Base-by-base conservation (phyloP, 2,888 invertebrate genomes). In the Sabatieria punctata region DNA sequence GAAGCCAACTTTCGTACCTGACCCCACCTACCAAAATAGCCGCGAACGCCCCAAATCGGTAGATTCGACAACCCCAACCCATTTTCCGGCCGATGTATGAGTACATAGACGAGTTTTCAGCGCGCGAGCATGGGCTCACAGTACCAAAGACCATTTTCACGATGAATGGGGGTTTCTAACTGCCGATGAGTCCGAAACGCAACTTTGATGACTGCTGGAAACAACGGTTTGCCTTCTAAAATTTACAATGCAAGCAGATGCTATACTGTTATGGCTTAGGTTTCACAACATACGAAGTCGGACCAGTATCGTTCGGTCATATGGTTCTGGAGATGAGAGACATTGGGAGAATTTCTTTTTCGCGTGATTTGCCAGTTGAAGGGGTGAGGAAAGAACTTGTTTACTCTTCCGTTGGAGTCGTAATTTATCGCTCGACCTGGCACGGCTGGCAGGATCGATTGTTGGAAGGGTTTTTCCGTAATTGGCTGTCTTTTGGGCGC, bases 81-180 rank as follows among this genome's bases (percentile, higher is more conserved):
- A n/a, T n/a, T n/a, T n/a, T n/a, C n/a, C n/a, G n/a, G n/a, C n/a
- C n/a, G n/a, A n/a, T n/a, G n/a, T n/a, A n/a, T n/a, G n/a, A n/a
- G n/a, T n/a, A n/a, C n/a, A n/a, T n/a, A n/a, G n/a, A n/a, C n/a
- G n/a, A n/a, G n/a, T 23, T 37, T 60, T 43, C 47, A 64, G 64
- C 27, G 64, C 64, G 22, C 55, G 62, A 40, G 61, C 64, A 4
- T 64, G 64, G 64, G 65, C 64, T 2, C 64, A 64, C 49, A 61
- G 63, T 40, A 64, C 64, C n/a, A 64, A 64, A 49, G 64, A 64
- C 45, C 64, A 64, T 48, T 64, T 64, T 51, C 64, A 64, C 51
- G 64, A 64, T 46, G 63, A 63, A 50, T 64, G 61, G 61, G 64
- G 64, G 46, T 64, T 59, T 55, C 45, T 64, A 36, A 65, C 64